phyloP scores from a whole-genome alignment of 1,140 invertebrate species.

The Anadara kagoshimensis region DNA sequence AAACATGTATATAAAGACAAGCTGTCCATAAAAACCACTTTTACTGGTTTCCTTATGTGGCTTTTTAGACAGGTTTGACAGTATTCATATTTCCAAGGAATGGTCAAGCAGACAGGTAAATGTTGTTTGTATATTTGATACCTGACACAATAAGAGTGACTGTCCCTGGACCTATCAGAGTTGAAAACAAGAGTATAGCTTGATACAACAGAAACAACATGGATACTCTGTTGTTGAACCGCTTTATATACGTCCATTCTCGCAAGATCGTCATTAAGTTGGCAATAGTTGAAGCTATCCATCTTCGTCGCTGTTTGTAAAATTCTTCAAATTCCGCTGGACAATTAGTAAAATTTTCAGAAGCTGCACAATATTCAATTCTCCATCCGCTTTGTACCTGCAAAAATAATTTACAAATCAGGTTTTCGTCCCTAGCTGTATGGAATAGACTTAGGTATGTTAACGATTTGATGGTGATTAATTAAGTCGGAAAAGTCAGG shows the following conservation, averaged over 20 bases:
- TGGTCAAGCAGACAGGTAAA: no score
- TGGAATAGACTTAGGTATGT: no score
- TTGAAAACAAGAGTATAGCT: slow-evolving; percentile 75
- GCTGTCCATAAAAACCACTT: no score
- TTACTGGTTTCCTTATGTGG: no score
- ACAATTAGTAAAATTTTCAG: slow-evolving; percentile 79
- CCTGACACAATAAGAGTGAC: slow-evolving; percentile 81
- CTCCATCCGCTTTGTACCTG: slow-evolving; percentile 79
- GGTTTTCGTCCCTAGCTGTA: no score
- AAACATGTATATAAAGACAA: no score
- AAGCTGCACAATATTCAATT: slow-evolving; percentile 80
- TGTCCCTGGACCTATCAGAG: slow-evolving; percentile 79
- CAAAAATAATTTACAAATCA: neutral
- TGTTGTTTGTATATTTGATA: no score
- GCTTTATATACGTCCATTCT: slow-evolving; percentile 74
- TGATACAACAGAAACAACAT: slow-evolving; percentile 67
- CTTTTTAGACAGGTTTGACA: no score
- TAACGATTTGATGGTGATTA: no score
- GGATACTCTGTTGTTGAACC: slow-evolving; percentile 76
- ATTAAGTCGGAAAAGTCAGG: no score
- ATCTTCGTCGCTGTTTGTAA: slow-evolving; percentile 79
- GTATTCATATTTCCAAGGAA: no score
- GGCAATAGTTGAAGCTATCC: slow-evolving; percentile 81
- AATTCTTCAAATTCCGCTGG: slow-evolving; percentile 80
- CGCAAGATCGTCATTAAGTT: slow-evolving; percentile 79